Conservation (phyloP, 2,888 invertebrate species). For the Nephrotoma guestfalica region DNA sequence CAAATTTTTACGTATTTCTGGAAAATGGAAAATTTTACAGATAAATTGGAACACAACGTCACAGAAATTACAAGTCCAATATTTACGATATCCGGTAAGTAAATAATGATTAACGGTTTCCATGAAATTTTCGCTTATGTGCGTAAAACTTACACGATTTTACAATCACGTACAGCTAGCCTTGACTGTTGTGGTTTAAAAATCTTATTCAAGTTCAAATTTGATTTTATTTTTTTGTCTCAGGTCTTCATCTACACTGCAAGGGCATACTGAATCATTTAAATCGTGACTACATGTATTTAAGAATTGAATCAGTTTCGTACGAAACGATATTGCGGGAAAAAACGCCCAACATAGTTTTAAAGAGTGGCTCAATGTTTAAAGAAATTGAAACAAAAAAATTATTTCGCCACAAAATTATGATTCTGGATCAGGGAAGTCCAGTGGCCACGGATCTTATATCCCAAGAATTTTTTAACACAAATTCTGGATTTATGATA, state of each 20-base stretch:
- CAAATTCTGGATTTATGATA: slow-evolving; percentile 34
- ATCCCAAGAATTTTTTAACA: slow-evolving; percentile 26
- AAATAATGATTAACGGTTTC: background rate
- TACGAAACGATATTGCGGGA: slow-evolving; percentile 15
- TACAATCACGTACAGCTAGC: background rate
- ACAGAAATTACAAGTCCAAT: slow-evolving; percentile 22
- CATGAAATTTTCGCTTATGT: no score
- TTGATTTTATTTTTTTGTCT: slow-evolving; percentile 7
- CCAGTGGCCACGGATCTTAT: slow-evolving; percentile 20
- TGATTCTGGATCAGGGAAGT: slow-evolving; percentile 25
- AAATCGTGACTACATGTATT: slow-evolving; percentile 25
- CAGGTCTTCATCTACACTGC: slow-evolving; percentile 25
- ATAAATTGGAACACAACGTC: slow-evolving; percentile 18
- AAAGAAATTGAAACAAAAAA: slow-evolving; percentile 22
- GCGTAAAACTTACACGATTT: background rate
- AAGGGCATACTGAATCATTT: slow-evolving; percentile 30
- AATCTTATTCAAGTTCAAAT: background rate
- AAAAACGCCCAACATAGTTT: slow-evolving; percentile 19
- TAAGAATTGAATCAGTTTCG: slow-evolving; percentile 20
- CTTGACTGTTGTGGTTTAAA: background rate
- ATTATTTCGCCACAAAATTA: slow-evolving; percentile 26
- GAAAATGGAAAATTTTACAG: slow-evolving; percentile 28
- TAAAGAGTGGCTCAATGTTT: slow-evolving; percentile 27
- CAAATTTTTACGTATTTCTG: slow-evolving; percentile 30
- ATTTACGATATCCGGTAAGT: slow-evolving; percentile 18